Base-by-base conservation (phyloP, 1,140 invertebrate genomes). In the Archegozetes longisetosus region DNA sequence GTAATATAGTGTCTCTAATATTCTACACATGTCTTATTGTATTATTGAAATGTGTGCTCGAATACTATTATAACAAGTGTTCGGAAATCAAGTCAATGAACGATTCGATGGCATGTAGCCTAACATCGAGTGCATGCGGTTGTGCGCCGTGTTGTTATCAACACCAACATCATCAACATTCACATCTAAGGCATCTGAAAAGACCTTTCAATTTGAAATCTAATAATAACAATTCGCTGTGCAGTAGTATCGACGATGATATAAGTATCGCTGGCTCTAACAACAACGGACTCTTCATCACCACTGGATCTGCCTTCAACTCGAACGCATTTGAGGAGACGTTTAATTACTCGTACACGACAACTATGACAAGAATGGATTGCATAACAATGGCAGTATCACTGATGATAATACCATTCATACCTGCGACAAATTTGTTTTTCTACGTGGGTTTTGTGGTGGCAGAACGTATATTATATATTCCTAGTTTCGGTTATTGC, bases 401-500 rank as follows among this genome's bases (percentile, higher is more conserved):
- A n/a, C 26, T 60, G 56, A 53, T 55, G 61, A 46, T 40, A n/a
- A 55, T 96, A 59, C 88, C 92, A 40, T 96, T 95, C 73, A 75
- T 97, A 63, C 93, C 93, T 47, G 91, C 93, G 14, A 85, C 86
- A 59, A 97, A 97, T 77, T 72, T 79, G 52, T 74, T 79, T 60
- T 74, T 76, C 62, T 73, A 74, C 84, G 76, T 77, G 53, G 76
- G 93, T 6, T 97, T 97, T 72, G 91, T 96, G 25, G 86, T 97
- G 9, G 93, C 93, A 32, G 93, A 97, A 74, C 77, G 93, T 62
- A 85, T 97, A 55, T 77, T 97, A 23, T 97, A 97, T 72, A 79
- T 94, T 68, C 92, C 93, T 27, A 95, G 89, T 72, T 86, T 96
- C 65, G 94, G 94, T 29, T 92, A 86, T 72, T 95, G 89, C 73